Conservation (phyloP, 2,888 invertebrate genomes). For the Yponomeuta sedellus region DNA sequence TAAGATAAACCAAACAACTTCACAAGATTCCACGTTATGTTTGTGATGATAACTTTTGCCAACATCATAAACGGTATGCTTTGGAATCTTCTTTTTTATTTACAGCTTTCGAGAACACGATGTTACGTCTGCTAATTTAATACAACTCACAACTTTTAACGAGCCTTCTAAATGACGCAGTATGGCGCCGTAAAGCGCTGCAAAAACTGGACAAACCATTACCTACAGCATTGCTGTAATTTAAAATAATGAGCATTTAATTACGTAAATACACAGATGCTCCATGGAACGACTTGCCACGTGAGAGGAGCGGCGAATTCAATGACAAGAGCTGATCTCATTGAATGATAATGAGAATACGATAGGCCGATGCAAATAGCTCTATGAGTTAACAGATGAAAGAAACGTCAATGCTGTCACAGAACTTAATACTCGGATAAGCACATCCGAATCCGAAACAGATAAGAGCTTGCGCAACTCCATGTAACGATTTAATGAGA, state of each 20-base stretch:
- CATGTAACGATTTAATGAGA: slow-evolving; percentile 9
- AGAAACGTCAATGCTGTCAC: neutral
- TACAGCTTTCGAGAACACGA: slow-evolving; percentile 10
- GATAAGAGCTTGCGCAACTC: slow-evolving; percentile 25
- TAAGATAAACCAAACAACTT: no score
- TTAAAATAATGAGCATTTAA: slow-evolving; percentile 42
- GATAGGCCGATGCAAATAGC: neutral
- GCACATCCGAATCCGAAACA: neutral
- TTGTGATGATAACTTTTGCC: no score
- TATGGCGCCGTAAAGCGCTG: slow-evolving; percentile 38
- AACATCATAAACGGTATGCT: neutral
- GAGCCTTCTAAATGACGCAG: slow-evolving; percentile 33
- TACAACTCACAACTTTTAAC: slow-evolving; percentile 18
- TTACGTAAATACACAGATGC: slow-evolving; percentile 29
- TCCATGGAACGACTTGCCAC: neutral
- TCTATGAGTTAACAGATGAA: neutral
- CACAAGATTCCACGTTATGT: no score
- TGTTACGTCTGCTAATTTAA: slow-evolving; percentile 2
- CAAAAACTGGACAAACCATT: slow-evolving; percentile 34
- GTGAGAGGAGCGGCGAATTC: slow-evolving; percentile 14
- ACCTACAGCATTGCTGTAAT: slow-evolving; percentile 35
- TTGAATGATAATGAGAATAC: neutral
- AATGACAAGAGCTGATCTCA: slow-evolving; percentile 14
- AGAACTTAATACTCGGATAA: neutral
- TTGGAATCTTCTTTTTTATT: slow-evolving; percentile 14